Evolutionary conservation across 2,888 invertebrate genomes (phyloP), one percentile per base, ranked within the genome.

Genomic region (Coenonympha glycerion): DNA sequence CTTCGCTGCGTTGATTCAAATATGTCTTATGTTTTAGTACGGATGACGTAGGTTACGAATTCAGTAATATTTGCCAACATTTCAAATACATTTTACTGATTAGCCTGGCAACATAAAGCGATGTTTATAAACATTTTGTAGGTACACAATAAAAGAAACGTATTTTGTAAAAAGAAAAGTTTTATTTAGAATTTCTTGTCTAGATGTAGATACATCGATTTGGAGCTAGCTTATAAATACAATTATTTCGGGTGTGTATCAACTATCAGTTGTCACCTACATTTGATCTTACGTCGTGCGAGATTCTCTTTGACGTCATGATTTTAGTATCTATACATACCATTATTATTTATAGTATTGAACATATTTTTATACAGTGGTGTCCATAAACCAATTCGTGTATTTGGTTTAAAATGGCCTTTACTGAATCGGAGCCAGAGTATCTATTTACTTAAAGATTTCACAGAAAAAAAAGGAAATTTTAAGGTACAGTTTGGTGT

Each of bases 341-440:
- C n/a, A n/a, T n/a, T n/a, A n/a, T n/a, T n/a, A n/a, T n/a, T n/a
- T 68, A 69, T 69, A 68, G 47, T 52, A 57, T 55, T 53, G 63
- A 68, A 67, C 69, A 69, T 73, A 78, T 79, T 79, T 76, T 79
- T 73, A 79, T 76, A 73, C 47, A 47, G 52, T 49, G 49, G 47
- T 42, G 28, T 42, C 31, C n/a, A n/a, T 48, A 51, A 46, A 30
- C 30, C 15, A 15, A 24, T n/a, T n/a, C n/a, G n/a, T n/a, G n/a
- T n/a, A n/a, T n/a, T n/a, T n/a, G n/a, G n/a, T n/a, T n/a, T n/a
- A n/a, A n/a, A n/a, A n/a, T n/a, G n/a, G n/a, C n/a, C n/a, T n/a
- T n/a, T n/a, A n/a, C n/a, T n/a, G n/a, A n/a, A n/a, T n/a, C n/a
- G n/a, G n/a, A n/a, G n/a, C n/a, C n/a, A n/a, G 24, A 24, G 24